phyloP scores from a whole-genome alignment of 2,888 invertebrate species.

The Abscondita cerata region DNA sequence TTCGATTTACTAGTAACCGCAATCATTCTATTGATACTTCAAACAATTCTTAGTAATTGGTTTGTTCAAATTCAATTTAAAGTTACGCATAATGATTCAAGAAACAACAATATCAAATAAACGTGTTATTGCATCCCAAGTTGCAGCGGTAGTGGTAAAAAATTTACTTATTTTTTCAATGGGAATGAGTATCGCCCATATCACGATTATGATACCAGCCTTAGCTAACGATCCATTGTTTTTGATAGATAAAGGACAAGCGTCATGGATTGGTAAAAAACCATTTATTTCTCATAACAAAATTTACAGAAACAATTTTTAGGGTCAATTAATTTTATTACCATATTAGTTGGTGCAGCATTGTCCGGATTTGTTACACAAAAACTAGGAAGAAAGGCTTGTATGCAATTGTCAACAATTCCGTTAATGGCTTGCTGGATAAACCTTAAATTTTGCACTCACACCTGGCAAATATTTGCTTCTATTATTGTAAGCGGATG shows the following conservation, averaged over 20 bases:
- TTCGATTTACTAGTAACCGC: too few species aligned
- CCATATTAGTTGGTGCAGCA: conserved; percentile 80
- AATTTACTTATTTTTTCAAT: conserved; percentile 78
- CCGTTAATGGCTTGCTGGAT: conserved; percentile 81
- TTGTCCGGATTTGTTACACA: conserved; percentile 76
- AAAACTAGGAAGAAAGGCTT: conserved; percentile 72
- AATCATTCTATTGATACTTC: too few species aligned
- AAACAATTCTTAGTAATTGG: too few species aligned
- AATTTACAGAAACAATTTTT: too few species aligned
- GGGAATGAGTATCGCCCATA: conserved; percentile 82
- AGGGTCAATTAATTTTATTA: conserved; percentile 82
- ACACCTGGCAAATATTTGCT: conserved; percentile 70
- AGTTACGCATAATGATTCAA: too few species aligned
- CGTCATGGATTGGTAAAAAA: conserved; percentile 78
- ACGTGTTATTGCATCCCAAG: too few species aligned
- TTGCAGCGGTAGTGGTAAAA: conserved; percentile 82
- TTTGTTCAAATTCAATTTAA: too few species aligned
- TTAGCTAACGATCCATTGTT: too few species aligned
- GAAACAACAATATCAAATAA: too few species aligned
- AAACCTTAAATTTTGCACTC: conserved; percentile 70
- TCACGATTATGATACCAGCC: conserved; percentile 81
- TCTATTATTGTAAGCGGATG: conserved; percentile 76
- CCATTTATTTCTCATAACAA: too few species aligned
- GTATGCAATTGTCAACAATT: conserved; percentile 78
- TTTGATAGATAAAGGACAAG: conserved; percentile 66